phyloP scores from a whole-genome alignment of 2,888 invertebrate genomes.

The Cryptus viduatorius region DNA sequence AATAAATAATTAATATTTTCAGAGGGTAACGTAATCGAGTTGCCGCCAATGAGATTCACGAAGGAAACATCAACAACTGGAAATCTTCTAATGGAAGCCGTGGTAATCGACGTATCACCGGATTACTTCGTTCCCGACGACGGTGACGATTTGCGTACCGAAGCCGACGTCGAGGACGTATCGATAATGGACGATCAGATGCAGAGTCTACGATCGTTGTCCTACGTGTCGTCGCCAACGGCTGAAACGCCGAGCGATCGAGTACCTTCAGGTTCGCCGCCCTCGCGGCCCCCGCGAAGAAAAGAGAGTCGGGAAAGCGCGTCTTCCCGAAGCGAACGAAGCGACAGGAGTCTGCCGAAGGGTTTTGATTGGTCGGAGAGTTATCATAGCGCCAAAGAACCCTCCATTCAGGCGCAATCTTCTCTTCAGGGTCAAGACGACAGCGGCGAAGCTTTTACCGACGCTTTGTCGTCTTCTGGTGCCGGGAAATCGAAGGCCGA shows the following conservation, averaged over 20 bases:
- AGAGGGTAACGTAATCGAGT: constrained; percentile 94
- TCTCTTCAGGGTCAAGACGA: constrained; percentile 78
- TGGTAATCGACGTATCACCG: constrained; percentile 95
- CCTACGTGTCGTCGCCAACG: constrained; percentile 75
- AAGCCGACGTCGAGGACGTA: constrained; percentile 94
- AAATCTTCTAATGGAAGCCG: constrained; percentile 95
- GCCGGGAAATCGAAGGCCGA: constrained; percentile 48
- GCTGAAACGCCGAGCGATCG: constrained; percentile 69
- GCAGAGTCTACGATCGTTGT: constrained; percentile 80
- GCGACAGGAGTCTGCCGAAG: constrained; percentile 74
- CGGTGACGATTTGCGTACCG: constrained; percentile 94
- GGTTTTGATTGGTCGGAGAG: constrained; percentile 78
- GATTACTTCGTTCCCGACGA: constrained; percentile 93
- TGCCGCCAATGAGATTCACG: constrained; percentile 94
- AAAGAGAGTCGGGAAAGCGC: constrained; percentile 87
- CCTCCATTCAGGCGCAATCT: constrained; percentile 69
- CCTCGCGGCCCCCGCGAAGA: constrained; percentile 88
- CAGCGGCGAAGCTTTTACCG: constrained; percentile 81
- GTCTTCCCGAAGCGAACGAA: constrained; percentile 85
- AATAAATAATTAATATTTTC: constrained; percentile 74
- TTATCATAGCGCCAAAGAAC: constrained; percentile 82
- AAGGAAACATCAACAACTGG: constrained; percentile 96
- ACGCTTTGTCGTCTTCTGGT: constrained; percentile 77
- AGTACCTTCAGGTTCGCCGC: constrained; percentile 81
- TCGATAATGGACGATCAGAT: constrained; percentile 92